Evolutionary conservation across 2,797 vertebrate species (phyloP), one percentile per base, ranked within the genome.

Genomic region (Pampus argenteus): DNA sequence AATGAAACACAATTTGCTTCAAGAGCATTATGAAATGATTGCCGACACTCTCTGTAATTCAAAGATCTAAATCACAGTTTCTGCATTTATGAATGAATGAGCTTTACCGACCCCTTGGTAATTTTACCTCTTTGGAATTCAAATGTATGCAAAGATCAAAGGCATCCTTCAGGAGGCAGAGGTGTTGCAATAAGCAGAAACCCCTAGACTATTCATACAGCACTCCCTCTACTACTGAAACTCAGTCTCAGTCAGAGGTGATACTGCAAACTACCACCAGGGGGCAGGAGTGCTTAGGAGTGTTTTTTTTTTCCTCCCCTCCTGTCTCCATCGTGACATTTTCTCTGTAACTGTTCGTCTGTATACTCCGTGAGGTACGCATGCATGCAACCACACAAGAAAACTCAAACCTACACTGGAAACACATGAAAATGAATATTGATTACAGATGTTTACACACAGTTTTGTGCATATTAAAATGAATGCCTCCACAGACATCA

Each of bases 271-370:
- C 28, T 17, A 64, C 92, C 94, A 94, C 90, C 85, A 94, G 94
- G 91, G 94, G 94, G 93, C 94, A 95, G 91, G 78, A 94, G 92
- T 92, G 90, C 82, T 93, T 87, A 84, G 86, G 71, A 81, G 74
- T 81, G 81, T 65, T 52, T 84, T 69, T 61, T 66, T 62, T 71
- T 61, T 61, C 23, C 18, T 34, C 64, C 8, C 20, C 7, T 15
- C 7, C 25, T 47, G 22, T 55, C 55, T 66, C 49, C 29, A 48
- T 48, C 64, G 72, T 71, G 50, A 74, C 23, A 63, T 68, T 73
- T 52, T 76, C 76, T 75, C 51, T 52, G 74, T 65, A 79, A 71
- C 74, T 44, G 76, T 81, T 76, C 71, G 71, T 86, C 71, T 79
- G 70, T 75, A 67, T 81, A 67, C 60, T 80, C 56, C 45, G 47